These are phyloP conservation scores for Scrobipalpa costella DNA, from an alignment of 2,888 invertebrate genomes.

Conservation along the genomic window DNA sequence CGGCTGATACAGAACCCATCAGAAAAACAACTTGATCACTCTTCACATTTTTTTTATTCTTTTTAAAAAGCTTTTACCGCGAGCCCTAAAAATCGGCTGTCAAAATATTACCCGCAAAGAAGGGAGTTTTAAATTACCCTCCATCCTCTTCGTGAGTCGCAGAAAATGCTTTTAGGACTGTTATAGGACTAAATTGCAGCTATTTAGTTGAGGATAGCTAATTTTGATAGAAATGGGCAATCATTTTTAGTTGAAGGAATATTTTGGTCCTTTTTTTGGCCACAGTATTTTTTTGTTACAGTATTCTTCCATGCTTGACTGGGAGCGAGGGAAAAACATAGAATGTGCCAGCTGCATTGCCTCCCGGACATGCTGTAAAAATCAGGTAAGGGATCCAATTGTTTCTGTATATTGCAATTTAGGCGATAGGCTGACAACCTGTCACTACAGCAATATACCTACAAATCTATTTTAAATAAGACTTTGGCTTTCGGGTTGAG, in stretches of 20 bases:
- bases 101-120: constrained; percentile 47
- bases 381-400: too few relatives aligned
- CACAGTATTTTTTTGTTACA: too few relatives aligned
- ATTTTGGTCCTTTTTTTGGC: constrained; percentile 25
- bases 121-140: constrained; percentile 53
- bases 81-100: constrained; percentile 41
- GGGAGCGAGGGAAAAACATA: too few relatives aligned
- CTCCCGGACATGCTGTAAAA: too few relatives aligned
- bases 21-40: background rate
- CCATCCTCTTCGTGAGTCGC: constrained; percentile 53
- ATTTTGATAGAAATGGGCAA: constrained; percentile 38
- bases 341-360: too few relatives aligned
- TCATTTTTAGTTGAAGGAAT: constrained; percentile 28
- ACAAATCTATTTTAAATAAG: too few relatives aligned
- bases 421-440: too few relatives aligned
- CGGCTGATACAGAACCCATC: constrained; percentile 6
- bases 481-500: too few relatives aligned
- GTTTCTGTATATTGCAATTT: too few relatives aligned
- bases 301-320: too few relatives aligned
- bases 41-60: constrained; percentile 19
- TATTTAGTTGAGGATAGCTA: constrained; percentile 46
- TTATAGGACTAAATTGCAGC: constrained; percentile 46
- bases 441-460: too few relatives aligned
- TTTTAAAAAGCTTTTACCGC: constrained; percentile 56
- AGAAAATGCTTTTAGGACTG: constrained; percentile 45